These are phyloP conservation scores for Bubalus kerabau DNA, from an alignment of 2,113 vertebrate species.

Conservation along the genomic window DNA sequence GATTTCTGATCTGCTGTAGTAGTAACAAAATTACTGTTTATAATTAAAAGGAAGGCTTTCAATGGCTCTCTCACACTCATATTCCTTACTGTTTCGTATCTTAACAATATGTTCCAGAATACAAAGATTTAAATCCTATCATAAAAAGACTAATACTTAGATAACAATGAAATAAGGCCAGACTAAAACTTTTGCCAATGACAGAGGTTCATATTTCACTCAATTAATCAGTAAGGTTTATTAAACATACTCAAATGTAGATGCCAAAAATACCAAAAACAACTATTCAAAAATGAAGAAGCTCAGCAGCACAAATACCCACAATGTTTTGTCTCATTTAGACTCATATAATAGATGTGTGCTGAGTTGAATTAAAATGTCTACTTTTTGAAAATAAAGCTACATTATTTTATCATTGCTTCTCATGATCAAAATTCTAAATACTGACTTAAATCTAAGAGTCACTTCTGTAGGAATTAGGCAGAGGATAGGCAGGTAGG, in stretches of 20 bases:
- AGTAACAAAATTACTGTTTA: not conserved
- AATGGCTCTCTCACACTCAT: not conserved
- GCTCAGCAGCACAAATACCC: not conserved
- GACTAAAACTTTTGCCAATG: not conserved
- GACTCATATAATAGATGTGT: not conserved
- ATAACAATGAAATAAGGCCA: not conserved
- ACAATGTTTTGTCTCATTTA: not conserved
- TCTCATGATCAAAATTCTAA: not conserved
- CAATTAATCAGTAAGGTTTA: not conserved
- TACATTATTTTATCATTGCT: not conserved
- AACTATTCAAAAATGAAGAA: not conserved
- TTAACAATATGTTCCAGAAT: not conserved
- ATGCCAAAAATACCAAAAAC: not conserved
- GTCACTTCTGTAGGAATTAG: not conserved
- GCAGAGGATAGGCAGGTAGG: not conserved
- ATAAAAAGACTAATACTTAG: not conserved
- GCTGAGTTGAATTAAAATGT: constrained; percentile 27
- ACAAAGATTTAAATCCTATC: not conserved
- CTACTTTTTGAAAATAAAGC: not conserved
- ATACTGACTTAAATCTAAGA: not conserved
- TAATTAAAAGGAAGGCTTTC: not conserved
- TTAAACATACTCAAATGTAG: not conserved
- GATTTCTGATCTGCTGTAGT: not conserved
- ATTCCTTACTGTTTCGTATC: not conserved
- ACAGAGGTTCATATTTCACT: not conserved